Evolutionary conservation across 1,140 invertebrate species (phyloP).

Genomic region (Ceratoteleas bidentatus): DNA sequence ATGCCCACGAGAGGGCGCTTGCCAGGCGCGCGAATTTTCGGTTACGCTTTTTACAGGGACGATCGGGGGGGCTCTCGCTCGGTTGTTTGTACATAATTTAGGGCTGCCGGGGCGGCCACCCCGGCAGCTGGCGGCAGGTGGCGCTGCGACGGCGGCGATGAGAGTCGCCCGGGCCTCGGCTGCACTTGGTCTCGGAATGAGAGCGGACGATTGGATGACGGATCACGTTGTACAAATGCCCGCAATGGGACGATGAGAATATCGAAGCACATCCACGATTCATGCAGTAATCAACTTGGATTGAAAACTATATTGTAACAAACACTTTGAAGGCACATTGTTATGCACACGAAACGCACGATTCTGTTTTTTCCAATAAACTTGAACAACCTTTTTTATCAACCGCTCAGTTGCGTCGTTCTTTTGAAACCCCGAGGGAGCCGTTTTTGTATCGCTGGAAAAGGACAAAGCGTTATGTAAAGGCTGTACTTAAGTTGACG

Average conservation of each 20-base stretch:
- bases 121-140: slow-evolving; percentile 23
- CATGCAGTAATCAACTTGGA: slow-evolving; percentile 50
- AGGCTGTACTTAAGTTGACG: slow-evolving; percentile 20
- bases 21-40: no score
- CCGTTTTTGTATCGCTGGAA: background rate
- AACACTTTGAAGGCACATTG: slow-evolving; percentile 56
- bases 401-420: slow-evolving; percentile 40
- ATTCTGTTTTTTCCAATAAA: slow-evolving; percentile 53
- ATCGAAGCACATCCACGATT: slow-evolving; percentile 56
- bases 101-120: background rate
- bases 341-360: slow-evolving; percentile 56
- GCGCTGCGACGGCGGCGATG: slow-evolving; percentile 23
- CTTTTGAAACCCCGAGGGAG: slow-evolving; percentile 25
- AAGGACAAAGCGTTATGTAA: background rate
- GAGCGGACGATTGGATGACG: slow-evolving; percentile 19
- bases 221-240: slow-evolving; percentile 53
- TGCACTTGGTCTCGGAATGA: slow-evolving; percentile 24
- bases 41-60: no score
- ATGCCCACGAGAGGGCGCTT: no score
- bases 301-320: slow-evolving; percentile 49
- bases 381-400: slow-evolving; percentile 49
- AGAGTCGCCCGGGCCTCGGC: slow-evolving; percentile 4
- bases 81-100: slow-evolving; percentile 58
- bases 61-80: slow-evolving; percentile 3
- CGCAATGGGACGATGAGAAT: slow-evolving; percentile 23